Percentiles rank a stretch among this genome's conserved stretches.
Evolutionary conservation across 1,140 invertebrate genomes (phyloP).

Genomic region (Rhizoglyphus robini): DNA sequence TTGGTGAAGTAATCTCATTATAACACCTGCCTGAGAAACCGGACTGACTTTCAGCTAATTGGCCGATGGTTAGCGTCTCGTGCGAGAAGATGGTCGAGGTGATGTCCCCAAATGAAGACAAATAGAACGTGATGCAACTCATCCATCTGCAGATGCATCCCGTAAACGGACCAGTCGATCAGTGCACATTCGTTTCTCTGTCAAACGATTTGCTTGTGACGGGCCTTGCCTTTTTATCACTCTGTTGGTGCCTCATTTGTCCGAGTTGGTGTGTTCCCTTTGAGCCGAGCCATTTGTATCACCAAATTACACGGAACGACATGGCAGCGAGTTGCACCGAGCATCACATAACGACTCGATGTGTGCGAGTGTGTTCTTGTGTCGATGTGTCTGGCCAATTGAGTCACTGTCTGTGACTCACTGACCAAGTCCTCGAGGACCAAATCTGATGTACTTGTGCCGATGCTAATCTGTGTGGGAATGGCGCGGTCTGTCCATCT

Average conservation of each 20-base stretch:
- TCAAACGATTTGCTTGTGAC: not conserved
- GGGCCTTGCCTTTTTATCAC: not conserved
- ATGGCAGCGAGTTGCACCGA: not conserved
- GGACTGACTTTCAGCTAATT: not conserved
- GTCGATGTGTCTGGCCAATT: not conserved
- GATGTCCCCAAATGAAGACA: constrained; percentile 12
- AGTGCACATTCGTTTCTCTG: not conserved
- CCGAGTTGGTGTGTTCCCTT: not conserved
- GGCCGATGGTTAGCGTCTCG: not conserved
- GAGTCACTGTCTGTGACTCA: too few relatives aligned
- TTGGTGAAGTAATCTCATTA: not conserved
- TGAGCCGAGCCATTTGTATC: too few relatives aligned
- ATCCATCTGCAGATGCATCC: not conserved
- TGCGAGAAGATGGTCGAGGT: not conserved
- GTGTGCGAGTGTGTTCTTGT: not conserved
- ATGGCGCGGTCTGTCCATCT: not conserved
- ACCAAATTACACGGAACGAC: constrained; percentile 5
- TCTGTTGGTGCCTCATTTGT: too few relatives aligned
- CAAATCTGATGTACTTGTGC: too few relatives aligned
- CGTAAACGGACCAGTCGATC: not conserved
- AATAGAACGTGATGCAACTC: not conserved
- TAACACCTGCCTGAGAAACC: constrained; percentile 3
- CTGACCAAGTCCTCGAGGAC: not conserved
- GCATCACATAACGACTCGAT: not conserved
- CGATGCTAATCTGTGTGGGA: not conserved